Percentiles rank a stretch among this genome's conserved stretches.
These are phyloP conservation scores for Raillietiella orientalis DNA, from an alignment of 2,888 invertebrate genomes.

Conservation along the genomic window DNA sequence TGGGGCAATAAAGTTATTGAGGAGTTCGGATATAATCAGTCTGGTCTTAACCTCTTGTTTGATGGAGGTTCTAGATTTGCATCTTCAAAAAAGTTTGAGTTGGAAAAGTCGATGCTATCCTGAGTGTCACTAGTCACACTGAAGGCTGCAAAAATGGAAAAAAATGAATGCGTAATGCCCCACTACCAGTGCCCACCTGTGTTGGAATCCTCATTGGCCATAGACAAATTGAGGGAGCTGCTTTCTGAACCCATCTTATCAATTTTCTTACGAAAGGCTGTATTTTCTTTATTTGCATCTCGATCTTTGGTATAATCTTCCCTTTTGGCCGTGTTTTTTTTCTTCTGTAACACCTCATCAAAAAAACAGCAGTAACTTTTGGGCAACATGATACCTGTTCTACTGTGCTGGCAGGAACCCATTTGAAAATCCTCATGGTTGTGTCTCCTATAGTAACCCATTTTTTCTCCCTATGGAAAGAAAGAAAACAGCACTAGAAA, in stretches of 20 bases:
- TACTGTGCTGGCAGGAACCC: conserved; percentile 67
- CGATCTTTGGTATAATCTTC: too few relatives aligned
- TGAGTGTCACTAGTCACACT: conserved; percentile 7
- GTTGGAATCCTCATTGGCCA: conserved; percentile 38
- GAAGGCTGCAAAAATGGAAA: conserved; percentile 6
- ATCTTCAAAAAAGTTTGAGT: conserved; percentile 7
- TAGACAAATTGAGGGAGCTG: conserved; percentile 45
- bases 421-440: conserved; percentile 93
- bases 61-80: conserved; percentile 7
- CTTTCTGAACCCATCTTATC: conserved; percentile 28
- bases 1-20: too few relatives aligned
- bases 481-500: conserved; percentile 4
- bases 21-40: conserved; percentile 7
- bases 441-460: conserved; percentile 98
- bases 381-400: conserved; percentile 20
- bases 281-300: conserved; percentile 48
- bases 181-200: too few relatives aligned
- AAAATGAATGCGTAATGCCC: too few relatives aligned
- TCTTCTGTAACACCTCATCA: conserved; percentile 2
- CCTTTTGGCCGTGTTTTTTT: conserved; percentile 26
- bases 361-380: conserved; percentile 1
- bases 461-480: conserved; percentile 63
- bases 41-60: conserved; percentile 6
- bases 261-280: conserved; percentile 26
- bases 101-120: conserved; percentile 7